These are phyloP conservation scores for Drosophila paranaensis DNA, from an alignment of 2,888 invertebrate species.

Conservation along the genomic window DNA sequence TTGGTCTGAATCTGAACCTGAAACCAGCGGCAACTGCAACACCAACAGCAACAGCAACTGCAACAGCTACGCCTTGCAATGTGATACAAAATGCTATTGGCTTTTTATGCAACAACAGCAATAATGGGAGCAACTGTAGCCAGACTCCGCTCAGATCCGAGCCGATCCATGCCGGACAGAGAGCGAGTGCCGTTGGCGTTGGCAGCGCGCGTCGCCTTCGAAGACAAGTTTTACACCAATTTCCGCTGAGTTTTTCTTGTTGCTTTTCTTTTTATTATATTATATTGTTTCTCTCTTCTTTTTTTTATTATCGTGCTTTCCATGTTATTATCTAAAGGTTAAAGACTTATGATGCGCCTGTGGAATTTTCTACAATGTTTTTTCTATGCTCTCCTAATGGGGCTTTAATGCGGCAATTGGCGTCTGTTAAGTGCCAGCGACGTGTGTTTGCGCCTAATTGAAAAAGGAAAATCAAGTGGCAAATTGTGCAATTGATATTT, in stretches of 20 bases:
- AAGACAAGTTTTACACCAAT: constrained; percentile 77
- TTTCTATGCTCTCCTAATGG: constrained; percentile 57
- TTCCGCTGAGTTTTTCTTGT: constrained; percentile 56
- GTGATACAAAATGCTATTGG: constrained; percentile 72
- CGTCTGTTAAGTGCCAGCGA: constrained; percentile 49
- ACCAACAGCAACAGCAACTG: constrained; percentile 42
- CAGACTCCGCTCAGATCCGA: constrained; percentile 17
- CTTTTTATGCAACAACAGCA: constrained; percentile 60
- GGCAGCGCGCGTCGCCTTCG: constrained; percentile 47
- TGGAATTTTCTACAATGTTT: constrained; percentile 54
- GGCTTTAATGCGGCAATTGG: constrained; percentile 74
- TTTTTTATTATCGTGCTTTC: constrained; percentile 38
- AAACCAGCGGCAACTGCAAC: constrained; percentile 48
- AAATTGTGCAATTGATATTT: constrained; percentile 65
- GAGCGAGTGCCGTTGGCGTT: constrained; percentile 59
- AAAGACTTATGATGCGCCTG: constrained; percentile 64
- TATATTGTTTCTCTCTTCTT: constrained; percentile 19
- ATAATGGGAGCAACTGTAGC: constrained; percentile 50
- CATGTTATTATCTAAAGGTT: constrained; percentile 68
- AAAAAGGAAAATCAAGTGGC: constrained; percentile 73
- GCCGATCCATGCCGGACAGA: constrained; percentile 30
- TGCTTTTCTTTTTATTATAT: constrained; percentile 20
- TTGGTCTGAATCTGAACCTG: constrained; percentile 60
- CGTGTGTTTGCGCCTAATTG: constrained; percentile 60
- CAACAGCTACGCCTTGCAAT: constrained; percentile 68